phyloP scores from a whole-genome alignment of 2,113 vertebrate species.

The Regulus satrapa region DNA sequence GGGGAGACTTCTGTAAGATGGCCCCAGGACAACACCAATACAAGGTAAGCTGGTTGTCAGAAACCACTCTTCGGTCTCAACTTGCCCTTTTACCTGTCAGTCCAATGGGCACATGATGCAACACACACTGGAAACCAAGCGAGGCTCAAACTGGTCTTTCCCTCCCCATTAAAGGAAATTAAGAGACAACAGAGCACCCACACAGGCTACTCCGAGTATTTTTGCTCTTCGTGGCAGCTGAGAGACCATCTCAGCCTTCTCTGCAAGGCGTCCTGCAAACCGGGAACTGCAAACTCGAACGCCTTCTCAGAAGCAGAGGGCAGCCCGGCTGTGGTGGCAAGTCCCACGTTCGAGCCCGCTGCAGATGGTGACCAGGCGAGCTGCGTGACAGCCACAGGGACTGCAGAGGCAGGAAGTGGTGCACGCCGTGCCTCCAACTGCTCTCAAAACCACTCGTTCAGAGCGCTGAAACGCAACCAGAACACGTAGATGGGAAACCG shows the following conservation, averaged over 20 bases:
- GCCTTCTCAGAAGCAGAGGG: background rate
- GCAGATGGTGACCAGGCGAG: constrained; percentile 34
- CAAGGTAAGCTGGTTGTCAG: background rate
- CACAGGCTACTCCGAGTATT: background rate
- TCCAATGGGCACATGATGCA: background rate
- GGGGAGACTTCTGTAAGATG: background rate
- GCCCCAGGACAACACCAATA: background rate
- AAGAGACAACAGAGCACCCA: background rate
- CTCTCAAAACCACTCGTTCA: constrained; percentile 13
- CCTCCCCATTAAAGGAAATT: background rate
- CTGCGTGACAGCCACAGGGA: background rate
- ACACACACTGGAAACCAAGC: background rate
- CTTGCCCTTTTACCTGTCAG: constrained; percentile 14
- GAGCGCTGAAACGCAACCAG: background rate
- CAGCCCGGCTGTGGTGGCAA: background rate
- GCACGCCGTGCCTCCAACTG: constrained; percentile 21
- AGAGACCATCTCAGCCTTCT: background rate
- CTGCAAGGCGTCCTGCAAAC: background rate
- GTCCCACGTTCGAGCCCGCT: background rate
- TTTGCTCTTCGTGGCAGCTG: background rate
- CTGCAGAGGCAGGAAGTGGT: constrained; percentile 54
- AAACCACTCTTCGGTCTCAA: constrained; percentile 24
- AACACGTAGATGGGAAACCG: background rate
- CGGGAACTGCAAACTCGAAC: background rate
- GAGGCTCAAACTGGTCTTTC: background rate